A percentile compares a stretch with the other conserved stretches of the same genome.
These are phyloP conservation scores for Prochilodus magdalenae DNA, from an alignment of 2,113 vertebrate genomes.

Conservation along the genomic window DNA sequence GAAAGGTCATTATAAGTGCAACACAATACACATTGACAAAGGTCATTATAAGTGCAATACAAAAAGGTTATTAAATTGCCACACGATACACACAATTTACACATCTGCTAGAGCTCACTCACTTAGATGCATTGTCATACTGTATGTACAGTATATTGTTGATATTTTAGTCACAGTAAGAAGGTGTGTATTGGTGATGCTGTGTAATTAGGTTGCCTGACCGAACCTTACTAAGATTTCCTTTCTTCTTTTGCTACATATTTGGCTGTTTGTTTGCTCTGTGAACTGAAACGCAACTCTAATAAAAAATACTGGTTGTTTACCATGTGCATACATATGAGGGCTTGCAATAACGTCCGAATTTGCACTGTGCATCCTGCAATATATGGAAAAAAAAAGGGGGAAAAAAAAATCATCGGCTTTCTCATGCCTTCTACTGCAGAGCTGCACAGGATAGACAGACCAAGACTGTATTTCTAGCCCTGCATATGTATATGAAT, in stretches of 20 bases:
- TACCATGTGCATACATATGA: conserved; percentile 10
- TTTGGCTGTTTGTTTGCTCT: conserved; percentile 11
- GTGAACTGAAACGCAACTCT: conserved; percentile 4
- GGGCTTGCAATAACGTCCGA: conserved; percentile 10
- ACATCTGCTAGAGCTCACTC: too few species aligned
- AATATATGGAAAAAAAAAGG: background rate
- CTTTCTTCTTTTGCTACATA: conserved; percentile 7
- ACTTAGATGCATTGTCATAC: too few species aligned
- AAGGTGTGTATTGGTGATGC: background rate
- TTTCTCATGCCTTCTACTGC: too few species aligned
- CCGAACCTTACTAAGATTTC: background rate
- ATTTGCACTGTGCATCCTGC: background rate
- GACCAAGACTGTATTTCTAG: conserved; percentile 24
- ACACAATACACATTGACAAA: too few species aligned
- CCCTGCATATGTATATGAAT: conserved; percentile 41
- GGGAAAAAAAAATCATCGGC: too few species aligned
- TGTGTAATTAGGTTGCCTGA: background rate
- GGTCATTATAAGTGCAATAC: too few species aligned
- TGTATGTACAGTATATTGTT: background rate
- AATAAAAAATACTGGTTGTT: conserved; percentile 15
- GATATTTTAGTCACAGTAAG: background rate
- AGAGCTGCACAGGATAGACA: background rate
- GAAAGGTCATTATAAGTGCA: too few species aligned
- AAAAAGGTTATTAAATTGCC: too few species aligned
- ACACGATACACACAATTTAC: too few species aligned